These are phyloP conservation scores for Cyclophora albipunctata DNA, from an alignment of 2,888 invertebrate species.

Conservation along the genomic window DNA sequence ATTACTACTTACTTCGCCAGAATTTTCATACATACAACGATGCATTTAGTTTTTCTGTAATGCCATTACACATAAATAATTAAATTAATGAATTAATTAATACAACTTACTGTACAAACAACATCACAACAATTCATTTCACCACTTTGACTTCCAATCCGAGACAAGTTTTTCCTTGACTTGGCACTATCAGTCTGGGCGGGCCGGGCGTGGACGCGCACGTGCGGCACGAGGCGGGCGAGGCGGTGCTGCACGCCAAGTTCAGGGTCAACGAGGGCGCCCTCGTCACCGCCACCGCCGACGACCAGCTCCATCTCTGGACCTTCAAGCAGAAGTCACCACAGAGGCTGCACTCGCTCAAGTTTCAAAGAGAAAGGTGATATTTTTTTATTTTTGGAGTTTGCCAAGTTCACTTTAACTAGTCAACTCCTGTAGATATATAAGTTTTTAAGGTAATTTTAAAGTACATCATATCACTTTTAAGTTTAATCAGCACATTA, in stretches of 20 bases:
- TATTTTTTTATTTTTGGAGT: slow-evolving; percentile 14
- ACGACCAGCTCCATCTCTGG: slow-evolving; percentile 98
- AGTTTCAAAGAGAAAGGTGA: slow-evolving; percentile 97
- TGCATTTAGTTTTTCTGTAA: no score
- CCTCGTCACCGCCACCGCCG: slow-evolving; percentile 94
- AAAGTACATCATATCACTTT: no score
- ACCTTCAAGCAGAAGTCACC: slow-evolving; percentile 96
- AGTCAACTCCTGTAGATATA: no score
- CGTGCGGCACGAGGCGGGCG: slow-evolving; percentile 87
- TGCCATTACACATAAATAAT: no score
- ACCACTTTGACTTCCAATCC: background rate
- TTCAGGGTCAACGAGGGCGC: slow-evolving; percentile 99
- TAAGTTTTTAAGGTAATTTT: no score
- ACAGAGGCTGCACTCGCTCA: slow-evolving; percentile 96
- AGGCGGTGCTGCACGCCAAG: slow-evolving; percentile 91
- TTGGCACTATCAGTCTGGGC: slow-evolving; percentile 82
- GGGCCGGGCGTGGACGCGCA: slow-evolving; percentile 98
- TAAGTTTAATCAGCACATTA: no score
- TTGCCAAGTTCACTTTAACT: background rate
- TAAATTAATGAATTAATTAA: no score
- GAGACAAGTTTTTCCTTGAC: slow-evolving; percentile 36
- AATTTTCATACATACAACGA: no score
- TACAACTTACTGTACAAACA: background rate
- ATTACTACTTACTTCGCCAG: no score
- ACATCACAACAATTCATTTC: background rate